Percentiles rank a stretch among this genome's conserved stretches.
phyloP scores from a whole-genome alignment of 2,888 invertebrate genomes.

The Nemurella pictetii region DNA sequence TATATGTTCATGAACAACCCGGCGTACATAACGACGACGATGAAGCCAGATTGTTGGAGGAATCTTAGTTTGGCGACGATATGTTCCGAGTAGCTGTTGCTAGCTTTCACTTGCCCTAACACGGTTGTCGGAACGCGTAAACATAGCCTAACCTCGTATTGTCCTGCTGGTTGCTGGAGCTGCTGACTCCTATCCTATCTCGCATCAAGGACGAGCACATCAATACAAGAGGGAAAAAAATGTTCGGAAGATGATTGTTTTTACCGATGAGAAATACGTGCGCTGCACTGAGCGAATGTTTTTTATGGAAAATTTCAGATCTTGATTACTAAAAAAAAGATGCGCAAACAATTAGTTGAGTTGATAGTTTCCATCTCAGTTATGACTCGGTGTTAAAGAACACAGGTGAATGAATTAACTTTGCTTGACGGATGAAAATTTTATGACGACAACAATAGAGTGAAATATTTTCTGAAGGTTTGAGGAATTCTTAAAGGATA shows the following conservation, averaged over 20 bases:
- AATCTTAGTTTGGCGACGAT: background rate
- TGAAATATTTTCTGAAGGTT: background rate
- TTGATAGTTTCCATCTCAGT: background rate
- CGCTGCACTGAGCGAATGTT: background rate
- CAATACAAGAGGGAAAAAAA: background rate
- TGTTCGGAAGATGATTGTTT: background rate
- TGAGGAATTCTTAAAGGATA: background rate
- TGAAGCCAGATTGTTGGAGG: background rate
- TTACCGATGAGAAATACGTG: background rate
- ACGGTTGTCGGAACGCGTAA: background rate
- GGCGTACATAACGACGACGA: background rate
- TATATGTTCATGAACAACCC: constrained; percentile 36
- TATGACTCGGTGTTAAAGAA: background rate
- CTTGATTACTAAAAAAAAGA: too few relatives aligned
- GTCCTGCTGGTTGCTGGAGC: background rate
- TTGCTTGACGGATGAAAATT: background rate
- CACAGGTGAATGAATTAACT: background rate
- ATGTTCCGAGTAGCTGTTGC: background rate
- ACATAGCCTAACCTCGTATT: background rate
- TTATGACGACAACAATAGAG: background rate
- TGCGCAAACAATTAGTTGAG: too few relatives aligned
- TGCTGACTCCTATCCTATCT: too few relatives aligned
- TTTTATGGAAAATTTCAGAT: background rate
- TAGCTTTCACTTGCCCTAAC: background rate
- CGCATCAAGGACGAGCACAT: background rate